These are phyloP conservation scores for Varanus komodoensis DNA, from an alignment of 2,113 vertebrate genomes.

Conservation along the genomic window DNA sequence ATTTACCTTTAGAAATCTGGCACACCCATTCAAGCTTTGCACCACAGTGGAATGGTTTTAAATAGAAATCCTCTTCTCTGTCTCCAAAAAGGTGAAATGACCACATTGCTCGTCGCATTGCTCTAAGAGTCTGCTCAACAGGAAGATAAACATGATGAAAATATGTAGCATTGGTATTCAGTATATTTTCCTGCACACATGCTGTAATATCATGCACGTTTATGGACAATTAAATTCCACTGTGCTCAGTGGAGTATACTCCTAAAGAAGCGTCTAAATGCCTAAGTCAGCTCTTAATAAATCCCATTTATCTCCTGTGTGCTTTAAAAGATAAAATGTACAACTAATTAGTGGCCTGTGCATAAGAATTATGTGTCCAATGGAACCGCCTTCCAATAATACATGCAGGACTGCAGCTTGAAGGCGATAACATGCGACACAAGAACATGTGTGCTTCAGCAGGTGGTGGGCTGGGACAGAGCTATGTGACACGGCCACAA, in stretches of 20 bases:
- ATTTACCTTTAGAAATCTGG: constrained; percentile 91
- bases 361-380: not conserved
- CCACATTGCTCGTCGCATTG: constrained; percentile 66
- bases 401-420: not conserved
- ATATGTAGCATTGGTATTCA: not conserved
- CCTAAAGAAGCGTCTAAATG: not conserved
- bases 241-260: not conserved
- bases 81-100: constrained; percentile 55
- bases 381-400: not conserved
- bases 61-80: constrained; percentile 76
- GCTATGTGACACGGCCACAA: too few relatives aligned
- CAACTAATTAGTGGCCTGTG: not conserved
- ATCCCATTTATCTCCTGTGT: not conserved
- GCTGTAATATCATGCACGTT: not conserved
- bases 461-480: too few relatives aligned
- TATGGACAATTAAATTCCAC: not conserved
- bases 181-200: not conserved
- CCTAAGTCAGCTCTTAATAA: not conserved
- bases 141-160: constrained; percentile 26
- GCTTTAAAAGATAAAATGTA: not conserved
- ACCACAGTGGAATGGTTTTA: constrained; percentile 91
- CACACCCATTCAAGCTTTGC: constrained; percentile 92
- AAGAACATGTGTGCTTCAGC: not conserved
- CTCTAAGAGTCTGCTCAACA: constrained; percentile 64
- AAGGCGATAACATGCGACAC: not conserved